Conservation (phyloP, 2,113 vertebrate genomes). For the Pygoscelis adeliae region DNA sequence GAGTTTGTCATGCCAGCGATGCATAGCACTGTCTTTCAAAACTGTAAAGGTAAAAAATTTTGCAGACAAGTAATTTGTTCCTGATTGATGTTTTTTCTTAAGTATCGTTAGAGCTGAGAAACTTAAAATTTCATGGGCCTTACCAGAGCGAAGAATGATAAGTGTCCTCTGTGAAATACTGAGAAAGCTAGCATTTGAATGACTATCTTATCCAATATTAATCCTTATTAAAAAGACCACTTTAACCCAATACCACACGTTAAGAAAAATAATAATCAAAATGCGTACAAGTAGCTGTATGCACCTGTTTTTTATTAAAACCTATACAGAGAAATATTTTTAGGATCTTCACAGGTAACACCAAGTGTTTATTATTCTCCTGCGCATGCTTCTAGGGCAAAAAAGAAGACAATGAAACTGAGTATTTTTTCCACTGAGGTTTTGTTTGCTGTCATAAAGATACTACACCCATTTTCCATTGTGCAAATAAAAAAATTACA, state of each 20-base stretch:
- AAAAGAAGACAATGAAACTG: fast-evolving
- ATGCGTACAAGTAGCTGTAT: fast-evolving
- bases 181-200: neutral
- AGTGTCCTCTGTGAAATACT: neutral
- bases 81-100: neutral
- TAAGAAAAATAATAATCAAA: neutral
- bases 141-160: fast-evolving
- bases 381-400: neutral
- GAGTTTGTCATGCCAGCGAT: neutral
- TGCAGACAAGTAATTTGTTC: too few relatives aligned
- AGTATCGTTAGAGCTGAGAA: fast-evolving
- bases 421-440: neutral
- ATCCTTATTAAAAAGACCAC: neutral
- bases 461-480: fast-evolving
- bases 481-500: neutral
- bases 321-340: fast-evolving
- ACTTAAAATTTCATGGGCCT: neutral
- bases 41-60: neutral
- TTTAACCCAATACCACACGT: fast-evolving
- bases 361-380: neutral
- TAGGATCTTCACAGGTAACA: neutral
- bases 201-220: fast-evolving
- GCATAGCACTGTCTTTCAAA: neutral
- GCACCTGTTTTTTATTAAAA: neutral
- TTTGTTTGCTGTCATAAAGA: neutral